phyloP scores from a whole-genome alignment of 2,113 vertebrate species.

The Centrocercus urophasianus region DNA sequence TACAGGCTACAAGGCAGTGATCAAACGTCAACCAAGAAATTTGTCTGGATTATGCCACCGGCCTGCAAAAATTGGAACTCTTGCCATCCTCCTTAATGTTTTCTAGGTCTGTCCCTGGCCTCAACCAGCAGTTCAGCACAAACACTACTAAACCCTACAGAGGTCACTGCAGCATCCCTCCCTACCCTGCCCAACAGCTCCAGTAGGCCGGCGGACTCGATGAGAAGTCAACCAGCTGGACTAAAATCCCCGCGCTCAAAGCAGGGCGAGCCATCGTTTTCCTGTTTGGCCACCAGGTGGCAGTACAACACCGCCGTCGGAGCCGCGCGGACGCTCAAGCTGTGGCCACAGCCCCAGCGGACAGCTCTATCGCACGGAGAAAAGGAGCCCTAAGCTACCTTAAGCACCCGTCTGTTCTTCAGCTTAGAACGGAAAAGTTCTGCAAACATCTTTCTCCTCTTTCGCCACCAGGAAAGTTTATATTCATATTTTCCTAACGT shows the following conservation, averaged over 20 bases:
- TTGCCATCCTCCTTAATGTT: not conserved
- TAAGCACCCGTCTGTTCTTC: not conserved
- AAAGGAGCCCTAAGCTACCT: too few relatives aligned
- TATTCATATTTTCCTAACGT: rapidly evolving
- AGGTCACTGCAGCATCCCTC: not conserved
- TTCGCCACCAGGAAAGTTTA: rapidly evolving
- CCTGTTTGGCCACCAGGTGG: conserved; percentile 5
- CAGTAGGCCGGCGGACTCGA: rapidly evolving
- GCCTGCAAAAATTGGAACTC: not conserved
- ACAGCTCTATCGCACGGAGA: too few relatives aligned
- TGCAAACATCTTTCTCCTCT: not conserved
- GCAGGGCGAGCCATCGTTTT: rapidly evolving
- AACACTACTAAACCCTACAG: not conserved
- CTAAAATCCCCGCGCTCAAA: rapidly evolving
- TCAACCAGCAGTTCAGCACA: rapidly evolving
- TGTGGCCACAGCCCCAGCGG: too few relatives aligned
- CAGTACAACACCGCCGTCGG: not conserved
- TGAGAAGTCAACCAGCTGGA: rapidly evolving
- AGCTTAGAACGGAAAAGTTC: not conserved
- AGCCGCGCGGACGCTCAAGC: not conserved
- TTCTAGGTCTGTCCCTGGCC: rapidly evolving
- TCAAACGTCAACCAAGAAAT: not conserved
- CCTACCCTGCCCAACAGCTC: too few relatives aligned
- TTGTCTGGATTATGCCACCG: rapidly evolving
- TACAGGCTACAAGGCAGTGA: rapidly evolving